A percentile compares a stretch with the other conserved stretches of the same genome.
phyloP scores from a whole-genome alignment of 2,797 vertebrate genomes.

The Lophius americanus region DNA sequence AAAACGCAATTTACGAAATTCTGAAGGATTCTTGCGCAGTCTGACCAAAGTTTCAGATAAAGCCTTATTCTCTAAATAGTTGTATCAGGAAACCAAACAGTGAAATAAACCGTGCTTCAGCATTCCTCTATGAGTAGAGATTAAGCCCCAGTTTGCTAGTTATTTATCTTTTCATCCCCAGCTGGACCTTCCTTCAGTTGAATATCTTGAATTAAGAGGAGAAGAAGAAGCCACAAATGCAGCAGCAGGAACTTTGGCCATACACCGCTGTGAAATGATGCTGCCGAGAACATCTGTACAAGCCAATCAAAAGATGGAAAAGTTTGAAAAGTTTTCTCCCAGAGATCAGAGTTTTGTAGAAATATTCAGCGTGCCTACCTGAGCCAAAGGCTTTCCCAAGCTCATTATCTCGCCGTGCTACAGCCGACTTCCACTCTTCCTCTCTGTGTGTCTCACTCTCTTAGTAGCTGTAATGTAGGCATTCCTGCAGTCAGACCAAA shows the following conservation, averaged over 20 bases:
- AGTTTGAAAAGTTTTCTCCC: slow-evolving; percentile 2
- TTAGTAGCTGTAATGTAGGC: slow-evolving; percentile 84
- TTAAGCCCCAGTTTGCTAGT: not conserved
- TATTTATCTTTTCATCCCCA: too few relatives aligned
- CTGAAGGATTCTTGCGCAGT: not conserved
- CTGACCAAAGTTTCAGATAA: too few relatives aligned
- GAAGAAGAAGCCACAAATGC: not conserved
- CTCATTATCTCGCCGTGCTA: slow-evolving; percentile 52
- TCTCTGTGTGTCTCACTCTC: slow-evolving; percentile 67
- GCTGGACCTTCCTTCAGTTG: too few relatives aligned
- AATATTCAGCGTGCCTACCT: slow-evolving; percentile 62
- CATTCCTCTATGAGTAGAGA: not conserved
- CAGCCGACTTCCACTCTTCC: slow-evolving; percentile 42
- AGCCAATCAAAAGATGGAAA: slow-evolving; percentile 6
- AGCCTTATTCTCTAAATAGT: not conserved
- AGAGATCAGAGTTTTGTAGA: not conserved
- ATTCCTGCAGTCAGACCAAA: slow-evolving; percentile 90
- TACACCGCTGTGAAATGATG: slow-evolving; percentile 15
- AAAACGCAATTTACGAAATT: not conserved
- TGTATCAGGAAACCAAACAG: not conserved
- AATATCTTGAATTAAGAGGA: too few relatives aligned
- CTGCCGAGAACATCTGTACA: slow-evolving; percentile 7
- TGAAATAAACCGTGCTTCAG: slow-evolving; percentile 1
- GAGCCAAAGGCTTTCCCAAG: slow-evolving; percentile 44
- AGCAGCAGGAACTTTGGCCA: not conserved